These are phyloP conservation scores for Cremastinae sp. DNA, from an alignment of 2,888 invertebrate species.

Conservation along the genomic window DNA sequence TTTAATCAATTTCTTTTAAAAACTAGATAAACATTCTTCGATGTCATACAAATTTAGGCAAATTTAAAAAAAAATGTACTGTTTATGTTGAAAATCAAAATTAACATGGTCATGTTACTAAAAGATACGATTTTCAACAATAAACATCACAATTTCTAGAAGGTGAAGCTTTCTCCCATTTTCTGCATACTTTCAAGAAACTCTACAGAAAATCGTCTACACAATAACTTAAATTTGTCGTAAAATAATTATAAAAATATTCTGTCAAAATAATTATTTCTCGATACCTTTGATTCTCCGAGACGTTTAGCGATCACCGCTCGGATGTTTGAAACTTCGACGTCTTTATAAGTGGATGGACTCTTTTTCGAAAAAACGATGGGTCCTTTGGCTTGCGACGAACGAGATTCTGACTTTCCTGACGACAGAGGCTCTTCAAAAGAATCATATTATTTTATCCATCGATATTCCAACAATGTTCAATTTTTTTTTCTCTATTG, in stretches of 20 bases:
- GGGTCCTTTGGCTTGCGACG: constrained; percentile 36
- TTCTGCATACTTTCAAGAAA: no score
- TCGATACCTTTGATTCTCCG: constrained; percentile 83
- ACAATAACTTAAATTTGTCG: constrained; percentile 1
- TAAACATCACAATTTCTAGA: no score
- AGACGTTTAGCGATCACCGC: constrained; percentile 85
- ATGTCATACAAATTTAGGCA: no score
- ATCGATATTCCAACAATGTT: not conserved
- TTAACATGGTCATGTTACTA: no score
- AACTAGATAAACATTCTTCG: no score
- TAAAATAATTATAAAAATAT: not conserved
- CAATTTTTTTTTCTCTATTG: constrained; percentile 1
- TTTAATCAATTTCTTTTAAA: no score
- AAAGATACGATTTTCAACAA: no score
- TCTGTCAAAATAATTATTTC: not conserved
- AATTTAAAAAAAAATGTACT: no score
- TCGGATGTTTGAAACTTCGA: constrained; percentile 84
- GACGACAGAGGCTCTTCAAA: constrained; percentile 50
- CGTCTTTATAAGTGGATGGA: constrained; percentile 81
- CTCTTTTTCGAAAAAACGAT: constrained; percentile 64
- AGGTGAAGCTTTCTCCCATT: no score
- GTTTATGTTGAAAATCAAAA: no score
- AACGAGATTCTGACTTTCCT: constrained; percentile 15
- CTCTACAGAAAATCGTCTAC: no score
- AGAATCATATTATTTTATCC: not conserved